These are phyloP conservation scores for Baronia brevicornis DNA, from an alignment of 2,888 invertebrate genomes.

Conservation along the genomic window DNA sequence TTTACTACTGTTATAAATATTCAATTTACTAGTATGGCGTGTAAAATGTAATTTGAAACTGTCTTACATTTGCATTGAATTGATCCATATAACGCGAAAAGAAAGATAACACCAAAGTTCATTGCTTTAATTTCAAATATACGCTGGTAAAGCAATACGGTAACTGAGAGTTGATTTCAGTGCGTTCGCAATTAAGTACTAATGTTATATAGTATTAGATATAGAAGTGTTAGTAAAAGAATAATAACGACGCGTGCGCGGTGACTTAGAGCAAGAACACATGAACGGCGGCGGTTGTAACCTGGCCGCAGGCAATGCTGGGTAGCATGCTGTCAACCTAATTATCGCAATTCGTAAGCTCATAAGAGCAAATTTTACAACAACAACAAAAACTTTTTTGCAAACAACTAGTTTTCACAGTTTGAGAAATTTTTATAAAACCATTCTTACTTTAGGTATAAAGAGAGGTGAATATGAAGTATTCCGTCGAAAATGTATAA, in stretches of 20 bases:
- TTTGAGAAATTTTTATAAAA: too few relatives aligned
- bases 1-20: neutral
- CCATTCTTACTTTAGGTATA: too few relatives aligned
- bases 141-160: slow-evolving; percentile 16
- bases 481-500: too few relatives aligned
- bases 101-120: slow-evolving; percentile 31
- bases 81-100: slow-evolving; percentile 29
- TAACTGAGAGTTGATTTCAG: slow-evolving; percentile 19
- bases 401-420: too few relatives aligned
- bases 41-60: slow-evolving; percentile 4
- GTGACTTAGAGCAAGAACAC: neutral
- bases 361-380: too few relatives aligned
- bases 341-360: too few relatives aligned
- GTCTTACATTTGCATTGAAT: slow-evolving; percentile 35
- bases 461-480: too few relatives aligned
- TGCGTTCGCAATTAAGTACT: slow-evolving; percentile 12
- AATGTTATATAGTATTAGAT: slow-evolving; percentile 4
- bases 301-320: neutral
- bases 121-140: slow-evolving; percentile 30
- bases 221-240: slow-evolving; percentile 6
- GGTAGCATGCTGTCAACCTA: too few relatives aligned
- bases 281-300: neutral
- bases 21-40: neutral
- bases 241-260: neutral
- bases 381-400: too few relatives aligned